These are phyloP conservation scores for Synergus umbraculus DNA, from an alignment of 2,888 invertebrate genomes.

Conservation along the genomic window DNA sequence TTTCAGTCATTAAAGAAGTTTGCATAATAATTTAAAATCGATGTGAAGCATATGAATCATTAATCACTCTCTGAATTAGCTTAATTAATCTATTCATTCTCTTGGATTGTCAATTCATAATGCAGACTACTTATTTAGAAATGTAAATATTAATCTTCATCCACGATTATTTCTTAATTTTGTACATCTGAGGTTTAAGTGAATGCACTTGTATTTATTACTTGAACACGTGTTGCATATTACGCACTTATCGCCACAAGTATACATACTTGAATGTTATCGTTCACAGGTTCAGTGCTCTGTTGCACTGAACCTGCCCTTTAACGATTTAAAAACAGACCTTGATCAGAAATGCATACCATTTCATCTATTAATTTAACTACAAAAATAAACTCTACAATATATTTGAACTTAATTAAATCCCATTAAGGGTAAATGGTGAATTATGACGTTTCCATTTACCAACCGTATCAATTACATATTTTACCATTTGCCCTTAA, in stretches of 20 bases:
- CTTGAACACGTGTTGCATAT: not conserved
- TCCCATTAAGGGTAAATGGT: too few species aligned
- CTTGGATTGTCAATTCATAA: not conserved
- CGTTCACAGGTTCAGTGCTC: not conserved
- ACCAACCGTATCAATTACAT: too few species aligned
- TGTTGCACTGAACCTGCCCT: not conserved
- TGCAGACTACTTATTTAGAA: not conserved
- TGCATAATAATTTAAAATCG: not conserved
- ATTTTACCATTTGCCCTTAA: too few species aligned
- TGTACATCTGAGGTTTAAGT: not conserved
- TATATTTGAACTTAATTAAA: too few species aligned
- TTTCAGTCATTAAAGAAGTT: not conserved
- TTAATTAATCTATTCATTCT: not conserved
- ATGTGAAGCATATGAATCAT: not conserved
- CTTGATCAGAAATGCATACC: not conserved
- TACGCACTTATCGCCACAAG: conserved; percentile 1
- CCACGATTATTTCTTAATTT: not conserved
- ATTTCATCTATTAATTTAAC: not conserved
- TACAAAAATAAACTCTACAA: not conserved
- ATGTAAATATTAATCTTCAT: not conserved
- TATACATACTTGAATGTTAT: not conserved
- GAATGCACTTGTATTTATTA: not conserved
- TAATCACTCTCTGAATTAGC: not conserved
- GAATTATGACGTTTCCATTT: too few species aligned
- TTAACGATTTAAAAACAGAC: not conserved